These are phyloP conservation scores for Fopius arisanus DNA, from an alignment of 1,140 invertebrate species.

Conservation along the genomic window DNA sequence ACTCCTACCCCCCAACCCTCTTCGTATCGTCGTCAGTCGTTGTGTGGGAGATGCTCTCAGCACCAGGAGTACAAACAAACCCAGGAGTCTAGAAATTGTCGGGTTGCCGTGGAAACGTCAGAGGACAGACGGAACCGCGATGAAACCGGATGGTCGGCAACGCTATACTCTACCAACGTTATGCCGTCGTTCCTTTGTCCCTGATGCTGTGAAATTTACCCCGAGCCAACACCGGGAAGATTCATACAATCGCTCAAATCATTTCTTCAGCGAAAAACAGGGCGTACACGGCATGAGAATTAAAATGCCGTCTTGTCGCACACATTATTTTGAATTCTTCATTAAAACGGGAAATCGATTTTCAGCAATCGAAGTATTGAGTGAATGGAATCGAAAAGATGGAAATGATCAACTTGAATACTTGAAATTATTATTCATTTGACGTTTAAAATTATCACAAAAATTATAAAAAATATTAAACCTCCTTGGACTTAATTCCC, in stretches of 20 bases:
- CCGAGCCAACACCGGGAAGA: conserved; percentile 17
- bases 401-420: too few relatives aligned
- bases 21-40: conserved; percentile 34
- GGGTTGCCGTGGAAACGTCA: conserved; percentile 66
- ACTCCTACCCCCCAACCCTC: conserved; percentile 31
- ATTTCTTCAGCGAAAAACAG: too few relatives aligned
- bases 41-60: conserved; percentile 1
- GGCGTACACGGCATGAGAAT: too few relatives aligned
- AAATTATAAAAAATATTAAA: too few relatives aligned
- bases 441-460: too few relatives aligned
- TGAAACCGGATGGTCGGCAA: conserved; percentile 64
- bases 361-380: too few relatives aligned
- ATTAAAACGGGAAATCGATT: too few relatives aligned
- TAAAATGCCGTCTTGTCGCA: too few relatives aligned
- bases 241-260: conserved; percentile 2
- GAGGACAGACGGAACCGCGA: conserved; percentile 66
- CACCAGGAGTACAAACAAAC: conserved; percentile 34
- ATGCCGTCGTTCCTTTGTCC: conserved; percentile 52
- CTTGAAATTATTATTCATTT: too few relatives aligned
- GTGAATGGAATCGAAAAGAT: too few relatives aligned
- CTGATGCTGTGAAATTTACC: conserved; percentile 38
- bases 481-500: too few relatives aligned
- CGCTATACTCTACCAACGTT: conserved; percentile 32
- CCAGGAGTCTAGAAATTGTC: conserved; percentile 54
- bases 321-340: too few relatives aligned